phyloP scores from a whole-genome alignment of 2,797 vertebrate genomes.

The Cygnus olor region DNA sequence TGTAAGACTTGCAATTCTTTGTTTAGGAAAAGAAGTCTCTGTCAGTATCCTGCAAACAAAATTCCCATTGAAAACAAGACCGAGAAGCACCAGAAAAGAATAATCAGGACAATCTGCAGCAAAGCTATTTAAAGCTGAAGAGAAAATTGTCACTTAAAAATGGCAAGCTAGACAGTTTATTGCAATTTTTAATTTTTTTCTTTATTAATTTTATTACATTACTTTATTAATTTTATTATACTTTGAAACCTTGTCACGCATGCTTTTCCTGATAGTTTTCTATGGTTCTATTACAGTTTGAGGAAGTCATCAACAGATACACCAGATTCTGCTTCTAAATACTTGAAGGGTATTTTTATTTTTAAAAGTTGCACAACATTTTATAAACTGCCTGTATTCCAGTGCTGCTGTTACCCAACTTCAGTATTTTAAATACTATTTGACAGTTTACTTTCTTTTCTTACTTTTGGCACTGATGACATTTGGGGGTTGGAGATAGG shows the following conservation, averaged over 20 bases:
- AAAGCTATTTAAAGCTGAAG: neutral
- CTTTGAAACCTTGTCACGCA: neutral
- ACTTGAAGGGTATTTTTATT: neutral
- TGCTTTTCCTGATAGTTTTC: neutral
- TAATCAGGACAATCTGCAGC: neutral
- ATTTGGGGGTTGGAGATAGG: neutral
- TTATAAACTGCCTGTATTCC: neutral
- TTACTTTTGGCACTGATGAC: neutral
- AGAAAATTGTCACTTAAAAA: neutral
- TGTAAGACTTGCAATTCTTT: neutral
- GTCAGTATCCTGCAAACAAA: neutral
- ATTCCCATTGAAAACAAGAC: conserved; percentile 5
- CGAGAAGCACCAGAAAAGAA: neutral
- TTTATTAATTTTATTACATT: neutral
- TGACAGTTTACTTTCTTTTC: neutral
- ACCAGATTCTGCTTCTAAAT: neutral
- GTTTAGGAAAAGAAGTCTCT: neutral
- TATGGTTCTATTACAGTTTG: neutral
- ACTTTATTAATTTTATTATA: neutral
- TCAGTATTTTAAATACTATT: neutral
- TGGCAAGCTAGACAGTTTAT: neutral
- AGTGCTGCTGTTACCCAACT: neutral
- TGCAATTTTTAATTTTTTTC: neutral
- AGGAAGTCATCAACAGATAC: neutral
- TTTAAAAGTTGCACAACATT: neutral